These are phyloP conservation scores for Garra rufa DNA, from an alignment of 2,113 vertebrate genomes.

Conservation along the genomic window DNA sequence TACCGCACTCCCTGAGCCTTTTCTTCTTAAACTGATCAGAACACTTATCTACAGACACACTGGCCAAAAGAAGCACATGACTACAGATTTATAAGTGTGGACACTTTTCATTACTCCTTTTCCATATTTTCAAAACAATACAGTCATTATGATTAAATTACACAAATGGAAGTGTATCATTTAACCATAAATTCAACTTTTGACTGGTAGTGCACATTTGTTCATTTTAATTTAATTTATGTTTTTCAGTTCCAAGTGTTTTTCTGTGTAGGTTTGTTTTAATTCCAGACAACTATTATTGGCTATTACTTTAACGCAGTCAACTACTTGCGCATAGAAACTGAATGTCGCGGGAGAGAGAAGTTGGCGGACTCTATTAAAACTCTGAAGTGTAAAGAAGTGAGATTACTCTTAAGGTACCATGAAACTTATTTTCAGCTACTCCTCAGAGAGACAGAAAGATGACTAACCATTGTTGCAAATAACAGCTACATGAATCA, in stretches of 20 bases:
- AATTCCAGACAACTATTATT: not conserved
- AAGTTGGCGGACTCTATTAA: constrained; percentile 23
- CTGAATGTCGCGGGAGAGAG: not conserved
- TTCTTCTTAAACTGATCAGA: not conserved
- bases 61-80: not conserved
- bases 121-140: not conserved
- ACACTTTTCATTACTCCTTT: not conserved
- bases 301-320: not conserved
- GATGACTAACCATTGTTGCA: constrained; percentile 21
- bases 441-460: constrained; percentile 33
- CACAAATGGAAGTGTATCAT: not conserved
- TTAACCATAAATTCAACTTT: not conserved
- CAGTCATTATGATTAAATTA: not conserved
- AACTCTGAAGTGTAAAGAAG: constrained; percentile 26
- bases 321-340: not conserved
- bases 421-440: constrained; percentile 35
- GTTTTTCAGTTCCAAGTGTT: too few species aligned
- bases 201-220: not conserved
- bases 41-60: not conserved
- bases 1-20: not conserved
- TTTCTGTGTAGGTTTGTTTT: not conserved
- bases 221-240: not conserved
- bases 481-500: not conserved
- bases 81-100: not conserved
- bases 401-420: constrained; percentile 28